Base-by-base conservation (phyloP, 2,888 invertebrate species). In the Pachliopta kotzebuea region DNA sequence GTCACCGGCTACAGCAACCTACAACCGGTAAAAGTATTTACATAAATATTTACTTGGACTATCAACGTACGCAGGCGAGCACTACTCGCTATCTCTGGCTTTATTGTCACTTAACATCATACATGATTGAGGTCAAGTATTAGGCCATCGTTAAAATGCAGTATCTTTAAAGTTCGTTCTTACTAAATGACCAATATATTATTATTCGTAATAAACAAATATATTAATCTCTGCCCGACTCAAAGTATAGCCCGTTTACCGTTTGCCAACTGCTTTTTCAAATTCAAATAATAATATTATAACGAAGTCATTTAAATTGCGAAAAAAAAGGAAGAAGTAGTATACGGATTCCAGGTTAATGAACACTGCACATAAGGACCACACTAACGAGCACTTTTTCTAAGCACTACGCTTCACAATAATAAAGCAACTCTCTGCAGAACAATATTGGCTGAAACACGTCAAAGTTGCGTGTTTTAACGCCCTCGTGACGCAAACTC, bases 341-440 rank as follows among this genome's bases (percentile, higher is more conserved):
- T 42, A 14, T 42, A 26, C 49, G 52, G 49, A 61, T 57, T 65
- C 60, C 61, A 65, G 65, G 61, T 65, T 65, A 65, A 65, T 64
- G 60, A 64, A 60, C 60, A 60, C 60, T 37, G 56, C 50, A 42
- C 60, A 49, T 52, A 60, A 61, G 52, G 60, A 57, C 57, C 54
- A n/a, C 53, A 42, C 60, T 65, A 65, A 65, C 65, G 60, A 65
- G 65, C 56, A n/a, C 53, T 64, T 50, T 64, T 45, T 61, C 60
- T 60, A 64, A 57, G 53, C 56, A 26, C 57, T 42, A 26, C 45
- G 52, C 52, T 26, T 3, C 56, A 56, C 26, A 23, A 53, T 52
- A 52, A 58, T 61, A 52, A 60, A 57, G 57, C 65, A 61, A 65
- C 52, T 31, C 29, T 54, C 29, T 23, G n/a, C 53, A 57, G 42